Conservation (phyloP, 2,888 invertebrate species). For the Trachelus stipa region DNA sequence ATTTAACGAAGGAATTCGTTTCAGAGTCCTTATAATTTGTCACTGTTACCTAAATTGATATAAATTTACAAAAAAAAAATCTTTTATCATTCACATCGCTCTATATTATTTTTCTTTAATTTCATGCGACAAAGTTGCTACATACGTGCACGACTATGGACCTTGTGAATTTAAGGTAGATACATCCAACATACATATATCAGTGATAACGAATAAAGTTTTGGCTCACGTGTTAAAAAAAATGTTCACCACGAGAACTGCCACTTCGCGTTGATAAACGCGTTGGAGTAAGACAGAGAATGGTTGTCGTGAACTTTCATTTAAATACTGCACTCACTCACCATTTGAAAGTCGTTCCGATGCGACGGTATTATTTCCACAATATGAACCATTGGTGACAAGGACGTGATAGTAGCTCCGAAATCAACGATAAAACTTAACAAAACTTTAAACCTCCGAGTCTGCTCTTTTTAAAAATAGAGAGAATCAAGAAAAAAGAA, state of each 20-base stretch:
- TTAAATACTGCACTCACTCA: slow-evolving; percentile 43
- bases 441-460: neutral
- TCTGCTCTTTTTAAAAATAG: neutral
- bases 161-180: neutral
- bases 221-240: neutral
- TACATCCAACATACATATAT: neutral
- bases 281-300: neutral
- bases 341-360: slow-evolving; percentile 65
- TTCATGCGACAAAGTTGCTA: neutral
- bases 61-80: neutral
- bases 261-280: neutral
- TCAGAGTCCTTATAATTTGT: neutral
- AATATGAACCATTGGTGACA: slow-evolving; percentile 65
- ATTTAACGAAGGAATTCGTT: neutral
- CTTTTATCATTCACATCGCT: neutral
- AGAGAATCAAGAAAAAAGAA: neutral
- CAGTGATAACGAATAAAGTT: neutral
- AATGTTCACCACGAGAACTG: neutral
- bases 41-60: neutral
- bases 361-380: slow-evolving; percentile 64
- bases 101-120: neutral
- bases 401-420: slow-evolving; percentile 11
- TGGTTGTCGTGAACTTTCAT: neutral
- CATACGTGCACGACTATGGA: neutral
- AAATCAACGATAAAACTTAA: neutral